phyloP scores from a whole-genome alignment of 2,888 invertebrate species.

The Beris chalybata region DNA sequence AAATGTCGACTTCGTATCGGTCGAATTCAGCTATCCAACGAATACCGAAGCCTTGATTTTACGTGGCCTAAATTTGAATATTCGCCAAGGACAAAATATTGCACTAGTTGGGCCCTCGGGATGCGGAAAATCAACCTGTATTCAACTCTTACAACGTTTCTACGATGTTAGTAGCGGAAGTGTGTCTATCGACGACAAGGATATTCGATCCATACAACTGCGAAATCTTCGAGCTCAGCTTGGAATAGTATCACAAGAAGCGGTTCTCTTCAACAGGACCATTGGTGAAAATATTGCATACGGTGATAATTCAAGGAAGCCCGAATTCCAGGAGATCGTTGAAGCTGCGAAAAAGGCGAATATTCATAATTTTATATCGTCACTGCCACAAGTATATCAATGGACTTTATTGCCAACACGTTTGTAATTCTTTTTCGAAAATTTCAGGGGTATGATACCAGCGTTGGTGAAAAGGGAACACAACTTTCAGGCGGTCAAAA shows the following conservation, averaged over 20 bases:
- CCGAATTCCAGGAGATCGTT: constrained; percentile 71
- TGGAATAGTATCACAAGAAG: constrained; percentile 92
- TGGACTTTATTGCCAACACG: constrained; percentile 12
- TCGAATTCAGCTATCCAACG: constrained; percentile 73
- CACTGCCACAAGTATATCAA: constrained; percentile 66
- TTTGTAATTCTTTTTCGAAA: not conserved
- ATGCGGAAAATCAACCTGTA: constrained; percentile 79
- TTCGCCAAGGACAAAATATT: constrained; percentile 67
- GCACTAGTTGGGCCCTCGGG: constrained; percentile 74
- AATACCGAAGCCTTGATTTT: constrained; percentile 68
- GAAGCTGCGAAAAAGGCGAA: constrained; percentile 80
- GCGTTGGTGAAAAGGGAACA: constrained; percentile 70
- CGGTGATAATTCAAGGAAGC: constrained; percentile 72
- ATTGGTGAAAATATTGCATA: constrained; percentile 90
- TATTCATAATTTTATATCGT: constrained; percentile 79
- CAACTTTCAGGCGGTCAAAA: constrained; percentile 76
- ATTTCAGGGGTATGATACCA: constrained; percentile 65
- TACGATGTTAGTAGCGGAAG: constrained; percentile 65
- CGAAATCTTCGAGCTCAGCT: constrained; percentile 71
- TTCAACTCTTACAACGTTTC: constrained; percentile 75
- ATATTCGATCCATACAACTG: constrained; percentile 63
- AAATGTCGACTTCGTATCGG: constrained; percentile 66
- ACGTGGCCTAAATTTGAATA: constrained; percentile 62
- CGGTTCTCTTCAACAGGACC: constrained; percentile 82
- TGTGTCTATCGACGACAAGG: constrained; percentile 63